Evolutionary conservation across 2,113 vertebrate genomes (phyloP), one percentile per base, ranked within the genome.

Genomic region (Tricholaema leucomelas): DNA sequence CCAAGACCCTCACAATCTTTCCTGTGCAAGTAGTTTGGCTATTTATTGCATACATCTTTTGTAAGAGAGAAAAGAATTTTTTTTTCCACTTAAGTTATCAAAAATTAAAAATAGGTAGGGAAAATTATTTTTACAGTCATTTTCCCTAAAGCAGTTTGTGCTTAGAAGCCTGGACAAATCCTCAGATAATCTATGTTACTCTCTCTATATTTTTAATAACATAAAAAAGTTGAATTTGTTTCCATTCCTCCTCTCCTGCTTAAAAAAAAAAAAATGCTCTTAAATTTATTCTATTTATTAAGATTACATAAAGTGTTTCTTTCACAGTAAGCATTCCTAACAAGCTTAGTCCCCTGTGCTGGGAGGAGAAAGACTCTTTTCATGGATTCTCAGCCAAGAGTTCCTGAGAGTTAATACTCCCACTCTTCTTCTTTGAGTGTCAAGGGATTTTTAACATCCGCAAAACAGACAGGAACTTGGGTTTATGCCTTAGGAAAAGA

Each of bases 361-460:
- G 46, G 93, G 96, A 98, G 94, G 96, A 97, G 95, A 97, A 96
- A 97, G 90, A 84, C 87, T 97, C 96, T 97, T 96, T 96, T 97
- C 96, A 96, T 96, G 96, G 95, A 76, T 96, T 95, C 86, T 97
- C 92, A 95, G 97, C 97, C 97, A 98, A 94, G 58, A 84, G 93
- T 96, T 97, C 94, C 96, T 96, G 96, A 96, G 95, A 98, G 94
- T 96, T 98, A 98, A 97, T 98, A 97, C 97, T 97, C 97, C 97
- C 97, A 98, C 98, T 98, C 98, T 97, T 98, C 97, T 98, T 98
- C 96, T 92, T 96, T 96, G 95, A 97, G 97, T 97, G 97, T 98
- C 98, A 97, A 96, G 98, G 98, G 98, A 98, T 97, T 98, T 97
- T 97, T 97, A 97, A 98, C 97, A 98, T 98, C 98, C 98, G 97